Evolutionary conservation across 2,797 vertebrate genomes (phyloP), one percentile per base, ranked within the genome.

Genomic region (Sphaeramia orbicularis): DNA sequence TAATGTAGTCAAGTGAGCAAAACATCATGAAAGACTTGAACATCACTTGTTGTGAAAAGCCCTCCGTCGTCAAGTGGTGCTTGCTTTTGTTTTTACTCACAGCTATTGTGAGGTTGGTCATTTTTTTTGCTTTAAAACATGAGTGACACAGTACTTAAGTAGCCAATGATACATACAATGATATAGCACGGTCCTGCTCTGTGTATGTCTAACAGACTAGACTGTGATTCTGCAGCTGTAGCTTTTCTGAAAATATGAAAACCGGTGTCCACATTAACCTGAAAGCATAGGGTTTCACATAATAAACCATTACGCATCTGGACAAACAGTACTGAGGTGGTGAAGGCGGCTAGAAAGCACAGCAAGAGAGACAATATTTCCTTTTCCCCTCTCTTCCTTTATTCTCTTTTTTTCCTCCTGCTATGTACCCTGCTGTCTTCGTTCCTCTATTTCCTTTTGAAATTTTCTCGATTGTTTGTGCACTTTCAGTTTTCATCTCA

Each of bases 301-400:
- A 76, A 88, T 89, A 89, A 92, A 88, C 83, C 58, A 42, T 69
- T 78, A 58, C 2, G 76, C 89, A 92, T 89, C 90, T 92, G 88
- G 78, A 86, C 70, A 91, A 93, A 90, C 79, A 91, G 36, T 19
- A 12, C 55, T 52, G 59, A 74, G 74, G 60, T 79, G 77, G n/a
- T 80, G 82, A 88, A 86, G 77, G 70, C 63, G 35, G 51, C 6
- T 10, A 55, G 65, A 56, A 56, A 64, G 50, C 4, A 3, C 41
- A 51, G 43, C 30, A 15, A 57, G 41, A 24, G 58, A 60, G 49
- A 66, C 42, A 48, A 10, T 68, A 57, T 60, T 74, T 83, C 43
- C 60, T 65, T 14, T 59, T 10, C 48, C 19, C 18, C 24, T 24
- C 7, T 52, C 45, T 16, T 36, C 7, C 15, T 56, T 55, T 27